Conservation (phyloP, 2,113 vertebrate species). For the Anoplopoma fimbria region DNA sequence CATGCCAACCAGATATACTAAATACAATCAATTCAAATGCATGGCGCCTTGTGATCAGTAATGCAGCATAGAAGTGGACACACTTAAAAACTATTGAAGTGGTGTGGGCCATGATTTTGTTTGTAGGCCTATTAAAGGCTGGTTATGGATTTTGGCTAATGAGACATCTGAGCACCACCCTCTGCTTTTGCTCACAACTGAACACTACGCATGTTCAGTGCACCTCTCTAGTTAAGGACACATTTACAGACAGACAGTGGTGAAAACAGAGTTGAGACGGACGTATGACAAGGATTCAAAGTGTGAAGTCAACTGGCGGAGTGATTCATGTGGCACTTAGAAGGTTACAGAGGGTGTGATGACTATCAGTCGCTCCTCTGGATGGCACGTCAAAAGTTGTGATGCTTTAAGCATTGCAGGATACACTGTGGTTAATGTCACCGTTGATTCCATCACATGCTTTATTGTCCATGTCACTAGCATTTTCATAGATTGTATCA, state of each 20-base stretch:
- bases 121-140: constrained; percentile 23
- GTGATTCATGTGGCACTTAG: constrained; percentile 71
- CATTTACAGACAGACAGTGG: background rate
- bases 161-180: constrained; percentile 17
- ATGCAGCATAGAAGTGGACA: constrained; percentile 67
- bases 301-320: constrained; percentile 47
- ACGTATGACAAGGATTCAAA: constrained; percentile 17
- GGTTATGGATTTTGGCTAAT: constrained; percentile 6
- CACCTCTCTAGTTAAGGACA: constrained; percentile 26
- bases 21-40: constrained; percentile 70
- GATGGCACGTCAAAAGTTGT: constrained; percentile 39
- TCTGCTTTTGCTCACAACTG: background rate
- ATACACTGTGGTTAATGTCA: constrained; percentile 71
- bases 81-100: background rate
- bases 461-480: constrained; percentile 30
- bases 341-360: constrained; percentile 43
- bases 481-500: constrained; percentile 58
- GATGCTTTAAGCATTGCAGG: constrained; percentile 77
- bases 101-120: constrained; percentile 1
- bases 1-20: constrained; percentile 61
- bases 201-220: background rate
- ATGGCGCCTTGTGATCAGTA: constrained; percentile 59
- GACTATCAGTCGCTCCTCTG: constrained; percentile 23
- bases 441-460: constrained; percentile 69
- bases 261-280: constrained; percentile 26